phyloP scores from a whole-genome alignment of 2,888 invertebrate genomes.

The Epinotia bilunana region DNA sequence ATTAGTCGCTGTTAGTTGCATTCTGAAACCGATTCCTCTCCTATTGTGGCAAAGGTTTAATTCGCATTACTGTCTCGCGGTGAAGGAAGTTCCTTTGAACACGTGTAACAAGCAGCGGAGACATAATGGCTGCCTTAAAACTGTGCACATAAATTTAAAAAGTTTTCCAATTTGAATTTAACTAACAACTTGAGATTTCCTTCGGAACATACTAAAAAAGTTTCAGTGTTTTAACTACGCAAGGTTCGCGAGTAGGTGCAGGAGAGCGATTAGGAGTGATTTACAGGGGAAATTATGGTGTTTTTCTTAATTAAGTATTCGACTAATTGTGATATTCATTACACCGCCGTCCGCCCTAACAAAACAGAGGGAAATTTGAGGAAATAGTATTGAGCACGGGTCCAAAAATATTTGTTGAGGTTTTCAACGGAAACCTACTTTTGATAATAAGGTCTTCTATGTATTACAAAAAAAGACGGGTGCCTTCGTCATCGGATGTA shows the following conservation, averaged over 20 bases:
- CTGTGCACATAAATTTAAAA: slow-evolving; percentile 78
- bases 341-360: background rate
- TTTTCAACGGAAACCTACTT: slow-evolving; percentile 7
- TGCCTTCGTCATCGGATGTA: background rate
- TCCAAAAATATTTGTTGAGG: slow-evolving; percentile 9
- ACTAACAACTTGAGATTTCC: slow-evolving; percentile 79
- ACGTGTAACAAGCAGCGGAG: slow-evolving; percentile 63
- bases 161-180: slow-evolving; percentile 82
- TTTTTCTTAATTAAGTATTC: slow-evolving; percentile 38
- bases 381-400: background rate
- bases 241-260: slow-evolving; percentile 47
- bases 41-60: slow-evolving; percentile 39
- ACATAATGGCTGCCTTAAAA: slow-evolving; percentile 76
- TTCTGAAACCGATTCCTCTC: slow-evolving; percentile 20
- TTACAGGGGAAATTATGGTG: slow-evolving; percentile 36
- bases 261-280: slow-evolving; percentile 38
- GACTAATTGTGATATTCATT: slow-evolving; percentile 40
- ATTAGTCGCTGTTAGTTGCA: background rate
- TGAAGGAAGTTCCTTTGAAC: slow-evolving; percentile 48
- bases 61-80: slow-evolving; percentile 49
- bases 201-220: slow-evolving; percentile 70
- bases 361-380: slow-evolving; percentile 11
- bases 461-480: too few species aligned
- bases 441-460: background rate
- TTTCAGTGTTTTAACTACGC: slow-evolving; percentile 71